Conservation (phyloP, 2,888 invertebrate species). For the Mimumesa dahlbomi region DNA sequence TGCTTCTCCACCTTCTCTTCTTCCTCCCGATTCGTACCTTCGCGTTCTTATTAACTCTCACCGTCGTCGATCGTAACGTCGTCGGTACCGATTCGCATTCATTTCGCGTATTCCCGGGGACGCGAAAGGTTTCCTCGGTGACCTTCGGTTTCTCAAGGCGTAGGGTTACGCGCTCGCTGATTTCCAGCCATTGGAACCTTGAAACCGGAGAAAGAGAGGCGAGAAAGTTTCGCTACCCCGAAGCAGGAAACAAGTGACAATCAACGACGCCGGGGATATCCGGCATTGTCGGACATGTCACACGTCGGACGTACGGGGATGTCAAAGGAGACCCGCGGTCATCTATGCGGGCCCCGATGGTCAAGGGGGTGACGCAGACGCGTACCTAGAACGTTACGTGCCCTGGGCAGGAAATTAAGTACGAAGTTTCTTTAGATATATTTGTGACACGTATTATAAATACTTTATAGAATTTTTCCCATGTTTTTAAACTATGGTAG, state of each 20-base stretch:
- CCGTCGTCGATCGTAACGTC: conserved; percentile 17
- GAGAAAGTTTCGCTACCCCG: conserved; percentile 61
- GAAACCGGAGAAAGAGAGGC: conserved; percentile 51
- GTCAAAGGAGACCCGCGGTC: conserved; percentile 61
- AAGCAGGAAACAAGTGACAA: conserved; percentile 79
- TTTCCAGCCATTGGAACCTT: conserved; percentile 71
- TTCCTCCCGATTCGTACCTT: conserved; percentile 27
- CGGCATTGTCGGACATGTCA: conserved; percentile 73
- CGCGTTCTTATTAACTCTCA: conserved; percentile 47
- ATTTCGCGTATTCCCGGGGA: not conserved
- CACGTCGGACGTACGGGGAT: conserved; percentile 65
- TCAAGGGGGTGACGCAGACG: conserved; percentile 51
- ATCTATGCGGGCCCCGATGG: conserved; percentile 63
- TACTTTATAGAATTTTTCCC: too few relatives aligned
- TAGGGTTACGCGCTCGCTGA: conserved; percentile 75
- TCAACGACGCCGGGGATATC: conserved; percentile 71
- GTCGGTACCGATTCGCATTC: too few relatives aligned
- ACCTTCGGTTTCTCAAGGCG: conserved; percentile 76
- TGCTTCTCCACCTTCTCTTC: conserved; percentile 27
- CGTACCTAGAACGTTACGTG: conserved; percentile 19
- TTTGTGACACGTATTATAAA: too few relatives aligned
- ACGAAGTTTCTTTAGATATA: too few relatives aligned
- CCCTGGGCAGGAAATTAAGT: too few relatives aligned
- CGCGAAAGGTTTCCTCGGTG: conserved; percentile 12
- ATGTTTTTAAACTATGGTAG: too few relatives aligned